These are phyloP conservation scores for Callorhinus ursinus DNA, from an alignment of 2,113 vertebrate genomes.

Conservation along the genomic window DNA sequence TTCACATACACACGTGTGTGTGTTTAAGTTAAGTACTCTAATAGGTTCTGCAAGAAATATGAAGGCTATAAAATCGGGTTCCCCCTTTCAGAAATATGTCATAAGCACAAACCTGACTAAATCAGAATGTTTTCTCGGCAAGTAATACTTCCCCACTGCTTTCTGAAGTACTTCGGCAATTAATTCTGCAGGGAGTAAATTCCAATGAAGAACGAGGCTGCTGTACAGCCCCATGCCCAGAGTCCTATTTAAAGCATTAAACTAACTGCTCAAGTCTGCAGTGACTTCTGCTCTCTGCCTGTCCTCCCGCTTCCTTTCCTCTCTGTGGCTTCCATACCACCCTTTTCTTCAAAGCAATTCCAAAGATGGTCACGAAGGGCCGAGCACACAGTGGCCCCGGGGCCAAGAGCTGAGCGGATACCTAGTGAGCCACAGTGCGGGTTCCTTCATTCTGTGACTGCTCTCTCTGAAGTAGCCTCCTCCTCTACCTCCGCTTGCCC, in stretches of 20 bases:
- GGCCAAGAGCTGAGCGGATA: not conserved
- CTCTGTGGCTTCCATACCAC: not conserved
- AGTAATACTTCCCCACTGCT: slow-evolving; percentile 12
- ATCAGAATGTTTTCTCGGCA: slow-evolving; percentile 34
- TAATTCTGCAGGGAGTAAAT: slow-evolving; percentile 62
- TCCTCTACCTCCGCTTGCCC: rapidly evolving
- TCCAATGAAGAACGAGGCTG: not conserved
- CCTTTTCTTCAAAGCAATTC: not conserved
- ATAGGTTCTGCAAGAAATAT: not conserved
- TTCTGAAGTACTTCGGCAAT: slow-evolving; percentile 61
- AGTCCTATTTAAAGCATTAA: slow-evolving; percentile 17
- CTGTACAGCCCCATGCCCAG: not conserved
- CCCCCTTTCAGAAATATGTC: slow-evolving; percentile 44
- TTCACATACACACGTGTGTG: not conserved
- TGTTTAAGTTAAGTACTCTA: slow-evolving; percentile 13
- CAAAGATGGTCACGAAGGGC: not conserved
- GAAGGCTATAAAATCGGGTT: not conserved
- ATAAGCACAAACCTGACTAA: slow-evolving; percentile 36
- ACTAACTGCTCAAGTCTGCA: not conserved
- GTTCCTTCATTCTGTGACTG: not conserved
- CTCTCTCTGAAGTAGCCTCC: not conserved
- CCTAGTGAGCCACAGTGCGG: not conserved
- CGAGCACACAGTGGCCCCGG: not conserved
- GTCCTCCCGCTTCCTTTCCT: not conserved
- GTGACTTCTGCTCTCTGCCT: not conserved